Conservation (phyloP, 2,888 invertebrate species). For the Scaptomyza cyrtandrae region DNA sequence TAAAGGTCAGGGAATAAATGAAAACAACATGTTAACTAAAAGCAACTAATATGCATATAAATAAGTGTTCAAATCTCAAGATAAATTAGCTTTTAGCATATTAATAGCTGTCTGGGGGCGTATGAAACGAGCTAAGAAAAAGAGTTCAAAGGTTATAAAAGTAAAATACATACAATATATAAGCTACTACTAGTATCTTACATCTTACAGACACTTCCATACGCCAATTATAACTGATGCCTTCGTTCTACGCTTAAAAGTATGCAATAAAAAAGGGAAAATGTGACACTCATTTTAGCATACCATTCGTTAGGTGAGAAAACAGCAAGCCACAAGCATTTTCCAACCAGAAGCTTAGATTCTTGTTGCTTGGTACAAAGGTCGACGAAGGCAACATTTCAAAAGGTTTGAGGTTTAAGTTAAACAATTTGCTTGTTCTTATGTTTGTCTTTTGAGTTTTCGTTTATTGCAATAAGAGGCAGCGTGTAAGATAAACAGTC, state of each 20-base stretch:
- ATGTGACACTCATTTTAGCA: slow-evolving; percentile 32
- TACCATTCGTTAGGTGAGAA: slow-evolving; percentile 51
- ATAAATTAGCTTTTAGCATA: slow-evolving; percentile 5
- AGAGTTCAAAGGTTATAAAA: not conserved
- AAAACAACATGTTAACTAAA: not conserved
- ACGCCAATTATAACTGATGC: not conserved
- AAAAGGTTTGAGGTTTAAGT: slow-evolving; percentile 44
- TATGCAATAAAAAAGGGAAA: slow-evolving; percentile 16
- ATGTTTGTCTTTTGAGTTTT: slow-evolving; percentile 31
- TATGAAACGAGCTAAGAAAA: not conserved
- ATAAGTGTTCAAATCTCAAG: not conserved
- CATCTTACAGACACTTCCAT: not conserved
- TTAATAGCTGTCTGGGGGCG: not conserved
- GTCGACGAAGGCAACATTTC: slow-evolving; percentile 23
- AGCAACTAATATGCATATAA: slow-evolving; percentile 1
- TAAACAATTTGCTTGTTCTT: slow-evolving; percentile 35
- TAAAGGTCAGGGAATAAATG: not conserved
- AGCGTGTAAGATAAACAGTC: slow-evolving; percentile 31
- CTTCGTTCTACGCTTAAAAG: slow-evolving; percentile 21
- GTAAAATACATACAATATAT: not conserved
- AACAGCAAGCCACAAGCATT: slow-evolving; percentile 40
- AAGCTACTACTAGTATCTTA: not conserved
- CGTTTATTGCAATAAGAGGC: not conserved
- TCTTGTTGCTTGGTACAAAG: slow-evolving; percentile 29
- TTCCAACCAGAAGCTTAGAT: slow-evolving; percentile 25